phyloP scores from a whole-genome alignment of 2,797 vertebrate genomes.

The Anomalospiza imberbis region DNA sequence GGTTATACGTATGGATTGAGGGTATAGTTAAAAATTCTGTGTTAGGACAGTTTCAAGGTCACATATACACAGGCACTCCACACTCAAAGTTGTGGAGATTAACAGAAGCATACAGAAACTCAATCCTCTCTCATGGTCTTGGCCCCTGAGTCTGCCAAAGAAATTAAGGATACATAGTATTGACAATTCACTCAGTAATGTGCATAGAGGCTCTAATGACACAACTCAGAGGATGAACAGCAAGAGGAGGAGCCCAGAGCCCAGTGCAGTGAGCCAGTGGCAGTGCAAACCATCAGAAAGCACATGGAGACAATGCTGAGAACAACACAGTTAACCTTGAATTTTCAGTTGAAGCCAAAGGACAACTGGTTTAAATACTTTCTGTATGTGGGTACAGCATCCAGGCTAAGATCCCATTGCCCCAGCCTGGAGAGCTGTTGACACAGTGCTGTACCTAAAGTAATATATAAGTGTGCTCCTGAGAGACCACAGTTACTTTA shows the following conservation, averaged over 20 bases:
- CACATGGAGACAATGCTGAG: neutral
- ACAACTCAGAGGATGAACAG: neutral
- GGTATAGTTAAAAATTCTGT: neutral
- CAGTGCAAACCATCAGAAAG: neutral
- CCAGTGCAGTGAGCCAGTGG: neutral
- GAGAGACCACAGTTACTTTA: neutral
- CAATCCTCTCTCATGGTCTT: neutral
- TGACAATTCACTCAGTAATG: neutral
- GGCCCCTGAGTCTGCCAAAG: neutral
- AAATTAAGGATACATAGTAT: neutral
- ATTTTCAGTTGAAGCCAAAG: slow-evolving; percentile 5
- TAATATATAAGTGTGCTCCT: neutral
- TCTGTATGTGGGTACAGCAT: neutral
- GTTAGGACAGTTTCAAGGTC: neutral
- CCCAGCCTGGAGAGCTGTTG: neutral
- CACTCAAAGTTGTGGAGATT: neutral
- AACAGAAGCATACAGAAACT: neutral
- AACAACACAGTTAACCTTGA: neutral
- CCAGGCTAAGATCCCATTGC: neutral
- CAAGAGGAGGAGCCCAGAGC: neutral
- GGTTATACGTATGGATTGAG: neutral
- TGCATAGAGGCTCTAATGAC: neutral
- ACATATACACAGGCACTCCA: too few species aligned
- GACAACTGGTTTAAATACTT: neutral
- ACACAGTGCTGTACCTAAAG: neutral